Evolutionary conservation across 1,140 invertebrate species (phyloP), one percentile per base, ranked within the genome.

Genomic region (Diabrotica undecimpunctata): DNA sequence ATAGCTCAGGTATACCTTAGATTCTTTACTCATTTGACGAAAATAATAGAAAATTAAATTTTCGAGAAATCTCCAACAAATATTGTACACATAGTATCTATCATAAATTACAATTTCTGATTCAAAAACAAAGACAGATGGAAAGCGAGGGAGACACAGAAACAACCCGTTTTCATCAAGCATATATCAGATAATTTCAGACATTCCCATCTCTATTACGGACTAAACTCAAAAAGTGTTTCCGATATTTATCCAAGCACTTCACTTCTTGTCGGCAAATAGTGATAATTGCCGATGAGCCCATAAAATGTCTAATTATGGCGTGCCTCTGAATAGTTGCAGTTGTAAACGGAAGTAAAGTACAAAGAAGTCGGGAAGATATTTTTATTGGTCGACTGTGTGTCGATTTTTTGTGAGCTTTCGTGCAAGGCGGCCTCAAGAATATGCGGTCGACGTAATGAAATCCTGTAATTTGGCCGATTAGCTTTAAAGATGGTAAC

Each of bases 371-470:
- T 46, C 41, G 8, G 41, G 41, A 46, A 46, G n/a, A 46, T 4
- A 46, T 46, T 46, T 46, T 46, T 46, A 46, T 46, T 46, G 41
- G 41, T 6, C 41, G 41, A n/a, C 41, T 46, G 41, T 46, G 41
- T 46, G n/a, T 46, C 41, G 41, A n/a, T 46, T 46, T 46, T 46
- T 46, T 46, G 41, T 46, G n/a, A n/a, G 41, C 41, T 46, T 46
- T 46, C 41, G 41, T 46, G 41, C n/a, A 6, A 10, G 41, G 41
- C 41, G 41, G 41, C n/a, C 41, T 46, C 41, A n/a, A 46, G 41
- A 46, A n/a, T 46, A 46, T 46, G 41, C 41, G 41, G 41, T 46
- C 41, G 41, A 46, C n/a, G 41, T 46, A 46, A 46, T 46, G 41
- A 46, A 46, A 46, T 46, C 41, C 41, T 46, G 41, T 46, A 46